Conservation (phyloP, 1,140 invertebrate species). For the Drosophila tristis region DNA sequence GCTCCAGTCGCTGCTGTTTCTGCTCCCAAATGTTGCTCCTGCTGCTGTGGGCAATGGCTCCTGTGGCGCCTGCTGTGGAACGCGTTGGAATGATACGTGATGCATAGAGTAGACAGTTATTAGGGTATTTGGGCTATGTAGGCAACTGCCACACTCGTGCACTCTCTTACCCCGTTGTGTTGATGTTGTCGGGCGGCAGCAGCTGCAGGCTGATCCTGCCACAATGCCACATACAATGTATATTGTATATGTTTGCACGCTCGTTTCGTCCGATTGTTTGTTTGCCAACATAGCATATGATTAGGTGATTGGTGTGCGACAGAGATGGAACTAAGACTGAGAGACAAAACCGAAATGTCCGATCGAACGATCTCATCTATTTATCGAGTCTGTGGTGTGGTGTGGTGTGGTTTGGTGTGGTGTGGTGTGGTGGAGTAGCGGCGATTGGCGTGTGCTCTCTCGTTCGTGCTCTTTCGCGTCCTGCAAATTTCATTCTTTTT, state of each 20-base stretch:
- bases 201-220: not conserved
- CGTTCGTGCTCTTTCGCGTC: not conserved
- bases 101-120: not conserved
- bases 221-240: no score
- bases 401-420: no score
- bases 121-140: no score
- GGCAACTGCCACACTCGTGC: not conserved
- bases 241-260: no score
- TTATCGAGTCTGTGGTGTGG: not conserved
- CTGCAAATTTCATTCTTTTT: conserved; percentile 10
- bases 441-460: not conserved
- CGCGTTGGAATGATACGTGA: not conserved
- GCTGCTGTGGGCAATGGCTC: not conserved
- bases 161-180: conserved; percentile 9
- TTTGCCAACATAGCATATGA: no score
- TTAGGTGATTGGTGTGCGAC: no score
- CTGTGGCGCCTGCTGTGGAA: no score
- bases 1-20: not conserved
- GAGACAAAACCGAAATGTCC: not conserved
- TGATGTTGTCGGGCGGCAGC: conserved; percentile 7
- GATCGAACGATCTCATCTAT: not conserved
- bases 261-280: no score
- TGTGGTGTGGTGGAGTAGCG: no score
- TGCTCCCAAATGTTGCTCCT: no score
- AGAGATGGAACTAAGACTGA: no score